These are phyloP conservation scores for Ageneiosus marmoratus DNA, from an alignment of 2,113 vertebrate genomes.

Conservation along the genomic window DNA sequence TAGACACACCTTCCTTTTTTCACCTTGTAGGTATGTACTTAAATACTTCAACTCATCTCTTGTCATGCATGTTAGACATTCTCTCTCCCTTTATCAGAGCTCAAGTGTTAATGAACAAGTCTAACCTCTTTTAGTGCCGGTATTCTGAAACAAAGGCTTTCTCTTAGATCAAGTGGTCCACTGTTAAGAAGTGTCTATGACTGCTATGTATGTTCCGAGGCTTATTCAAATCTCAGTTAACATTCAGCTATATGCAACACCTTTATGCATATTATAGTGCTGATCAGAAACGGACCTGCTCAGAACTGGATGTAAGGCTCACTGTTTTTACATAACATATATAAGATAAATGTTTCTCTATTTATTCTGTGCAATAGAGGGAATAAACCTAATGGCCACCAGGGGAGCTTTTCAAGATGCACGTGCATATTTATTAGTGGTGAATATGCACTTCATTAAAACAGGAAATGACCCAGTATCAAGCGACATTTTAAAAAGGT, in stretches of 20 bases:
- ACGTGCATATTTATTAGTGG: slow-evolving; percentile 34
- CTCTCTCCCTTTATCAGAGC: background rate
- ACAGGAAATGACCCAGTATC: background rate
- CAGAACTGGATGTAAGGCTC: background rate
- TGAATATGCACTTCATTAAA: background rate
- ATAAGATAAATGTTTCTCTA: background rate
- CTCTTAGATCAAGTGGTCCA: background rate
- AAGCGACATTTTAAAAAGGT: background rate
- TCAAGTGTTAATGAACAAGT: background rate
- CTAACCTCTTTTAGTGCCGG: background rate
- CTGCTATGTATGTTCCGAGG: background rate
- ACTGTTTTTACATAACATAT: background rate
- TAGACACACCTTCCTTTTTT: background rate
- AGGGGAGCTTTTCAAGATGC: background rate
- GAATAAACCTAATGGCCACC: background rate
- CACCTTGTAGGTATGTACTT: background rate
- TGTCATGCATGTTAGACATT: background rate
- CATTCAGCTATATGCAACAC: background rate
- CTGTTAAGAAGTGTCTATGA: background rate
- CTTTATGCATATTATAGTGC: background rate
- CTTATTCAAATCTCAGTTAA: background rate
- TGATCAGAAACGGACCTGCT: background rate
- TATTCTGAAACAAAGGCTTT: background rate
- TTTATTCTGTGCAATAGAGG: background rate
- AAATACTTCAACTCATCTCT: background rate